phyloP scores from a whole-genome alignment of 37 sponge, comb jelly and placozoan species.

The Chondrilla cf. caribensis region DNA sequence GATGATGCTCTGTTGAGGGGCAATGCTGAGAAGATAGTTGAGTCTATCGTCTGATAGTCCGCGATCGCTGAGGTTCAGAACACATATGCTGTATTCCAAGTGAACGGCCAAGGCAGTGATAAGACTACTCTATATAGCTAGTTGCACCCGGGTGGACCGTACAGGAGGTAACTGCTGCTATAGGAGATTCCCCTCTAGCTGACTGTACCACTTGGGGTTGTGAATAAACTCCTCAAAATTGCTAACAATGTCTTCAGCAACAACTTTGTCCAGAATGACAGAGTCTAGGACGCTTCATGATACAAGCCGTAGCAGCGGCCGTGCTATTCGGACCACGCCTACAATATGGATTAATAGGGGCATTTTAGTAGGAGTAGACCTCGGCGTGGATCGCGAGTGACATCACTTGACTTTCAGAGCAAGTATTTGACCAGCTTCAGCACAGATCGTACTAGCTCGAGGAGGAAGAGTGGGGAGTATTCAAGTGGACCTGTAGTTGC shows the following conservation, averaged over 20 bases:
- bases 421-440: too few species aligned
- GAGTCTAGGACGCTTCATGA: too few species aligned
- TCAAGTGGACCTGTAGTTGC: too few species aligned
- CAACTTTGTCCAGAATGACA: conserved; percentile 65
- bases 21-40: conserved; percentile 71
- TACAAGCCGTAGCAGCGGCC: too few species aligned
- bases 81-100: conserved; percentile 87
- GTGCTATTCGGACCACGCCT: too few species aligned
- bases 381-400: too few species aligned
- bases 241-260: conserved; percentile 50
- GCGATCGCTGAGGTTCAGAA: conserved; percentile 79
- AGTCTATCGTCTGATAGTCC: conserved; percentile 82
- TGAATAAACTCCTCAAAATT: conserved; percentile 80
- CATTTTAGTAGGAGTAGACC: too few species aligned
- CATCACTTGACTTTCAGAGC: too few species aligned
- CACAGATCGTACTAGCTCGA: too few species aligned
- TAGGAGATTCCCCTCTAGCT: conserved; percentile 88
- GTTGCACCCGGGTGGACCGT: conserved; percentile 92
- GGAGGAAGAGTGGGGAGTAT: too few species aligned
- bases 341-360: too few species aligned
- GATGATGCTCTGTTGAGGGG: conserved; percentile 74
- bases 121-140: conserved; percentile 94
- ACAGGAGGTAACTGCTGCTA: conserved; percentile 79
- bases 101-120: conserved; percentile 82
- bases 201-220: conserved; percentile 77